Conservation (phyloP, 1,140 invertebrate genomes). For the Doryteuthis pealeii region DNA sequence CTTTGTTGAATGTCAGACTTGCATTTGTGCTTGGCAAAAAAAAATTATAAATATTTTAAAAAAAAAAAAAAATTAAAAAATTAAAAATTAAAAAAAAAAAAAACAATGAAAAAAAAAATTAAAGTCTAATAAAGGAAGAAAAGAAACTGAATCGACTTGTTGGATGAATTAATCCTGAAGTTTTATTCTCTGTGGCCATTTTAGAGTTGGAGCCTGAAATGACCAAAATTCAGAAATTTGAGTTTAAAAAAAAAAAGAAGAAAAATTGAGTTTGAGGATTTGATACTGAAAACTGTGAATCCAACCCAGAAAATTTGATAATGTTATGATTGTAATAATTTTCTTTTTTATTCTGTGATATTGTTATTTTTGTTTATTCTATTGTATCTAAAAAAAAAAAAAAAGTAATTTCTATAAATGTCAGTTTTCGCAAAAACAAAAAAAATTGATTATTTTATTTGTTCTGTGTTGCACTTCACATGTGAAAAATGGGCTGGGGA, state of each 20-base stretch:
- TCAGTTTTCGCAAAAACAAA: no score
- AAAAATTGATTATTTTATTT: background rate
- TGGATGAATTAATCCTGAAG: no score
- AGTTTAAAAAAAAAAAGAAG: background rate
- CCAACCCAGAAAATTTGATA: conserved; percentile 4
- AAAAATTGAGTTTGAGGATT: background rate
- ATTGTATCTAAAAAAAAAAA: conserved; percentile 7
- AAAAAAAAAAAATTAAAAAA: background rate
- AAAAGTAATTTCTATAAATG: no score
- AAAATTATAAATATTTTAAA: background rate
- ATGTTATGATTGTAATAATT: conserved; percentile 11
- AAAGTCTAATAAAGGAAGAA: no score
- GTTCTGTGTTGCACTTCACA: conserved; percentile 2
- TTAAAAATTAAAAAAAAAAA: background rate
- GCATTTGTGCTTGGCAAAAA: conserved; percentile 4
- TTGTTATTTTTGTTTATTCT: conserved; percentile 3
- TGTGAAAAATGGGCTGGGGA: background rate
- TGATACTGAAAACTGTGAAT: background rate
- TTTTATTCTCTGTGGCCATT: no score
- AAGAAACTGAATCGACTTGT: no score
- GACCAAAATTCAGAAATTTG: conserved; percentile 4
- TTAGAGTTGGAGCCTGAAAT: background rate
- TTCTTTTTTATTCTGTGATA: conserved; percentile 10
- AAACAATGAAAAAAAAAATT: background rate
- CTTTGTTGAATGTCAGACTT: background rate